phyloP scores from a whole-genome alignment of 2,797 vertebrate genomes.

The Heliangelus exortis region DNA sequence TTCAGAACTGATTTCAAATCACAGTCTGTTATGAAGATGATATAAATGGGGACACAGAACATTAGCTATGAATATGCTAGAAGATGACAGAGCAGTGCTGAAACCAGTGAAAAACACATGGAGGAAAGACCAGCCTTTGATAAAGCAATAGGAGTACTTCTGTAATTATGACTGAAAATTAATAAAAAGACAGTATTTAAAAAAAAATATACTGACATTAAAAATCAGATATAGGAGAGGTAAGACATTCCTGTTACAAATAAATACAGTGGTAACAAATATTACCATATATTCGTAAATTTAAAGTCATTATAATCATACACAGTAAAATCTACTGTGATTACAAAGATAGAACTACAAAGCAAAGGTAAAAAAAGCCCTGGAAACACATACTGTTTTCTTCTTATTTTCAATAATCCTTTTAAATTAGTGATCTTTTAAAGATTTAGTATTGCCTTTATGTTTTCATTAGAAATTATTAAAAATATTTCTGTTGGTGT shows the following conservation, averaged over 20 bases:
- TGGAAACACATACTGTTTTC: background rate
- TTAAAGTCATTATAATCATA: background rate
- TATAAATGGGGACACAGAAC: background rate
- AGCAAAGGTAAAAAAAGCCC: rapidly evolving
- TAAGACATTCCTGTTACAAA: background rate
- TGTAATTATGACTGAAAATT: background rate
- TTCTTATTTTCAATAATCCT: background rate
- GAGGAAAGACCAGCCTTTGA: background rate
- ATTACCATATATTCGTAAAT: background rate
- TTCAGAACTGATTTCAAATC: background rate
- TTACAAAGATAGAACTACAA: background rate
- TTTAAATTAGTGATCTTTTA: background rate
- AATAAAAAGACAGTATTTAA: background rate
- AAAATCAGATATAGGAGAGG: background rate
- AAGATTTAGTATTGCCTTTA: background rate
- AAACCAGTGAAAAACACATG: background rate
- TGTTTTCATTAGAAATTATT: background rate
- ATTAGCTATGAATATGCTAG: background rate
- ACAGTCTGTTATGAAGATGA: background rate
- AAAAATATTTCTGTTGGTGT: background rate
- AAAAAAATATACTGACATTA: background rate
- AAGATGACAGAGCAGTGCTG: background rate
- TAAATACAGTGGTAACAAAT: background rate
- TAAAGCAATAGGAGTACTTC: background rate
- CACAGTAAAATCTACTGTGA: background rate